Percentiles rank a stretch among this genome's conserved stretches.
These are phyloP conservation scores for Cotesia congregata DNA, from an alignment of 2,888 invertebrate species.

Conservation along the genomic window DNA sequence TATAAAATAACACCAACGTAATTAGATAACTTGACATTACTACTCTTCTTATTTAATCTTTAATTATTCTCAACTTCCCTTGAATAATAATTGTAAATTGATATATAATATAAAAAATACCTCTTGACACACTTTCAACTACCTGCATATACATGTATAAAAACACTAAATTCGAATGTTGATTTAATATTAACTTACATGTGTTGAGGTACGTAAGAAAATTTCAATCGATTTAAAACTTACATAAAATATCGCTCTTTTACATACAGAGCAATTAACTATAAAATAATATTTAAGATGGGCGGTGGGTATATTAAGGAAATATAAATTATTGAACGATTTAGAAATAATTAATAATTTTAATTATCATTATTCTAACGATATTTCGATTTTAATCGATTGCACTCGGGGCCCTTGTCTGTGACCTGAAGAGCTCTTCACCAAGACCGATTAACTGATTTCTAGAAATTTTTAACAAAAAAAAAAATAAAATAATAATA, in stretches of 20 bases:
- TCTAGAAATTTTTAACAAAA: constrained; percentile 20
- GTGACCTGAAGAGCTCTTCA: constrained; percentile 3
- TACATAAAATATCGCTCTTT: constrained; percentile 27
- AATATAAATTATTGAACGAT: constrained; percentile 16
- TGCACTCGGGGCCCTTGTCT: constrained; percentile 9
- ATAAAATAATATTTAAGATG: constrained; percentile 40
- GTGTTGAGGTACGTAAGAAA: constrained; percentile 19
- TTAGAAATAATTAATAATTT: constrained; percentile 13
- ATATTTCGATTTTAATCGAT: constrained; percentile 16
- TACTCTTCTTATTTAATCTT: constrained; percentile 24
- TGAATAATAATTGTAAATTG: constrained; percentile 55
- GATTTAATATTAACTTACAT: constrained; percentile 52
- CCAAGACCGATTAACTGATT: constrained; percentile 3
- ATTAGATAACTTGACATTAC: constrained; percentile 26
- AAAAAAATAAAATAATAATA: constrained; percentile 13
- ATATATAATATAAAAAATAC: constrained; percentile 67
- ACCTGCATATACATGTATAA: constrained; percentile 53
- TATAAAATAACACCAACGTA: constrained; percentile 31
- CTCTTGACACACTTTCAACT: constrained; percentile 62
- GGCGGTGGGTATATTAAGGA: constrained; percentile 46
- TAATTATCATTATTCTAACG: neutral
- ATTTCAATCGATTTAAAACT: constrained; percentile 35
- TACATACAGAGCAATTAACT: constrained; percentile 15
- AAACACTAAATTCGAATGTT: constrained; percentile 57
- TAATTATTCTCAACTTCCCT: constrained; percentile 40